Percentiles rank a stretch among this genome's conserved stretches.
Evolutionary conservation across 2,888 invertebrate genomes (phyloP).

Genomic region (Idaea biselata): DNA sequence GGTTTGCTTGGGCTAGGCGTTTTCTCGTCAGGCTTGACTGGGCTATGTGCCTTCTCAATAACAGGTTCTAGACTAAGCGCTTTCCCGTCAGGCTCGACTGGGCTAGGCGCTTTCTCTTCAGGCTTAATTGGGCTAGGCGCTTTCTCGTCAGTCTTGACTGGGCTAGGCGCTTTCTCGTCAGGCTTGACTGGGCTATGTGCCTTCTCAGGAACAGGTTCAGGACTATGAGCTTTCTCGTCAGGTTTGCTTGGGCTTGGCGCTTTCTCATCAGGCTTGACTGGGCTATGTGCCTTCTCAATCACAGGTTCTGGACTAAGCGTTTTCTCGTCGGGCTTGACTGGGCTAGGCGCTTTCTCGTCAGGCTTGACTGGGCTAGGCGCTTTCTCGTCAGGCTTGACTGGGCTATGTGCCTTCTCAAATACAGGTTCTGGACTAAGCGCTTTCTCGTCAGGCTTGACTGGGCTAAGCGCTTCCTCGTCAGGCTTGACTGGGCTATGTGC

Average conservation of each 20-base stretch:
- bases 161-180: slow-evolving; percentile 8
- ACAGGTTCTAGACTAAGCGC: background rate
- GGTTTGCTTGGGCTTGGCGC: slow-evolving; percentile 5
- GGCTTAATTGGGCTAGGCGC: slow-evolving; percentile 2
- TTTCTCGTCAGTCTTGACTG: slow-evolving; percentile 8
- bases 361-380: slow-evolving; percentile 8
- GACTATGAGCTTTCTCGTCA: slow-evolving; percentile 10
- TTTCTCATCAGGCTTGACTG: slow-evolving; percentile 11
- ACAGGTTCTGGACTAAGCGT: slow-evolving; percentile 5
- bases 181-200: slow-evolving; percentile 3
- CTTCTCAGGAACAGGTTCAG: background rate
- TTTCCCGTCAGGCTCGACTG: slow-evolving; percentile 3
- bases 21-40: background rate
- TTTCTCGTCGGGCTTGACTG: slow-evolving; percentile 7
- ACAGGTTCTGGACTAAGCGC: background rate
- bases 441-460: slow-evolving; percentile 8
- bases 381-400: slow-evolving; percentile 7
- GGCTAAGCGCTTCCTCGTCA: slow-evolving; percentile 14
- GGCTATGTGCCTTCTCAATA: slow-evolving; percentile 13
- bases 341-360: slow-evolving; percentile 15
- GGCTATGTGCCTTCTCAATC: slow-evolving; percentile 9
- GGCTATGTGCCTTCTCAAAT: slow-evolving; percentile 10
- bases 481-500: slow-evolving; percentile 17
- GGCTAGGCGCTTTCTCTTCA: slow-evolving; percentile 13
- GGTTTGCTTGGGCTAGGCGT: slow-evolving; percentile 4